phyloP scores from a whole-genome alignment of 1,140 invertebrate species.

The Daktulosphaira vitifoliae region DNA sequence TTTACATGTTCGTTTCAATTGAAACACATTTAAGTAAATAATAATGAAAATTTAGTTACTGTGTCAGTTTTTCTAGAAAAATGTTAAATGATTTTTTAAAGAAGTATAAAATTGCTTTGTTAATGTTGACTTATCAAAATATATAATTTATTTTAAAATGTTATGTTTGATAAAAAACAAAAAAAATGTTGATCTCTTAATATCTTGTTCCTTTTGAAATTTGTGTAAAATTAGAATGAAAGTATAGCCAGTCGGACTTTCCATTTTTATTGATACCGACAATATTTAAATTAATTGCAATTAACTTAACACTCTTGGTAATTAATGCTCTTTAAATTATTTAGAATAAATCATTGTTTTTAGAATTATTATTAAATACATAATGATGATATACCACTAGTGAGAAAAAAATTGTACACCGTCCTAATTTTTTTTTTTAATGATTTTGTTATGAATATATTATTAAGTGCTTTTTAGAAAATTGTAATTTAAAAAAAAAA shows the following conservation, averaged over 20 bases:
- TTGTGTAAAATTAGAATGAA: background rate
- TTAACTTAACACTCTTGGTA: no score
- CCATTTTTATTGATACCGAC: constrained; percentile 20
- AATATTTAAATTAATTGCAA: background rate
- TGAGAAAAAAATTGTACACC: constrained; percentile 25
- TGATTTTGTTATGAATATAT: background rate
- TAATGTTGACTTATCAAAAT: constrained; percentile 10
- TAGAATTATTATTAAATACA: background rate
- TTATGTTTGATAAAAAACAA: constrained; percentile 14
- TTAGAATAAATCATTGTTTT: no score
- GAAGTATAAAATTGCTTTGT: background rate
- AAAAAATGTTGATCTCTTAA: constrained; percentile 22
- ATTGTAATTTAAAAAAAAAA: background rate
- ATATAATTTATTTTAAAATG: constrained; percentile 16
- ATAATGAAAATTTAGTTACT: no score
- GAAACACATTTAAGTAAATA: no score
- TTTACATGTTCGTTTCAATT: no score
- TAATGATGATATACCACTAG: constrained; percentile 12
- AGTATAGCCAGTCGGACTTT: constrained; percentile 20
- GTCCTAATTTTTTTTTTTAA: constrained; percentile 16
- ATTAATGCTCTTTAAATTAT: no score
- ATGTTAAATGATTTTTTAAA: no score
- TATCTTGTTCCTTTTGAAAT: constrained; percentile 26
- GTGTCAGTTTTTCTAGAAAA: no score
- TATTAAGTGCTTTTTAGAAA: constrained; percentile 1